Percentiles rank a stretch among this genome's conserved stretches.
phyloP scores from a whole-genome alignment of 2,888 invertebrate genomes.

The Hydriomena furcata region DNA sequence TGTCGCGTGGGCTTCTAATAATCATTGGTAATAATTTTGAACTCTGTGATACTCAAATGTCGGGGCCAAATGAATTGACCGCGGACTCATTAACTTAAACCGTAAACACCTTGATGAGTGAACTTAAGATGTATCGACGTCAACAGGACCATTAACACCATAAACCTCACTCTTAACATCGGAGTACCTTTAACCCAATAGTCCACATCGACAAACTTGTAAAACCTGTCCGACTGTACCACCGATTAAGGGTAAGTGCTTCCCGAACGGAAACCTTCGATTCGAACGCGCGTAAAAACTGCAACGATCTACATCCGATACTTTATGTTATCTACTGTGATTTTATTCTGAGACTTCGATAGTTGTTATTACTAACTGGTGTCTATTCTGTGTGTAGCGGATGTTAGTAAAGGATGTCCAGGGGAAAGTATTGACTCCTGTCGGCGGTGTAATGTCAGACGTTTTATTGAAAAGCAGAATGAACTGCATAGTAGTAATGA shows the following conservation, averaged over 20 bases:
- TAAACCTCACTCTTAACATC: background rate
- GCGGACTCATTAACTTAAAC: too few relatives aligned
- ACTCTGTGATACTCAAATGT: too few relatives aligned
- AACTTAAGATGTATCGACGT: too few relatives aligned
- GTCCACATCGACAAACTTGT: constrained; percentile 53
- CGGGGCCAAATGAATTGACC: too few relatives aligned
- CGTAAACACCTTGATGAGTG: too few relatives aligned
- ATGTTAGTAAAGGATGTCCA: constrained; percentile 16
- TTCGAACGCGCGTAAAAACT: constrained; percentile 21
- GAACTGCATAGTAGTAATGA: too few relatives aligned
- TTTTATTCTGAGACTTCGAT: constrained; percentile 2
- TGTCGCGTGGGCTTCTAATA: too few relatives aligned
- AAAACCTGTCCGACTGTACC: constrained; percentile 45
- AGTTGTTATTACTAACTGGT: background rate
- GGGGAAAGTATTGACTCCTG: constrained; percentile 21
- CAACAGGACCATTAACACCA: background rate
- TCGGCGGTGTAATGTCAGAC: background rate
- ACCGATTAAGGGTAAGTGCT: constrained; percentile 54
- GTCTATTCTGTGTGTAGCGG: constrained; percentile 5
- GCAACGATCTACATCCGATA: constrained; percentile 24
- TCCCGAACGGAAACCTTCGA: constrained; percentile 31
- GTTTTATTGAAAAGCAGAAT: background rate
- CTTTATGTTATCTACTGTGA: background rate
- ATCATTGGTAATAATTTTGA: too few relatives aligned
- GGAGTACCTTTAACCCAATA: constrained; percentile 49